Base-by-base conservation (phyloP, 2,113 vertebrate species). In the Callocephalon fimbriatum region DNA sequence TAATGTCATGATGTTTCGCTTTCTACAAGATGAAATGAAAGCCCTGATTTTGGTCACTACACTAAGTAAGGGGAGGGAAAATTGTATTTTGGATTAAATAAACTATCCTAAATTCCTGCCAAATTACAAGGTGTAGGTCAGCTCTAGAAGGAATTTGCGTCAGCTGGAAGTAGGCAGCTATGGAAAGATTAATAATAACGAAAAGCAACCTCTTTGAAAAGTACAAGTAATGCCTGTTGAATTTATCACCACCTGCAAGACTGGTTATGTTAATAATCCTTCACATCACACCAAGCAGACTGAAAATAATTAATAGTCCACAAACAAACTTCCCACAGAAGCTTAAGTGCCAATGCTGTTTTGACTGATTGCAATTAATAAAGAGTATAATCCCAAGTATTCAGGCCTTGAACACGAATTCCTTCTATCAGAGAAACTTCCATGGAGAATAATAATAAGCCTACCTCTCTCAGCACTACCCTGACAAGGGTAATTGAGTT, bases 231-330 rank as follows among this genome's bases (percentile, higher is more conserved):
- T 74, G 50, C 54, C 50, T 51, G 67, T 63, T 84, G 45, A 83
- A 88, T 94, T 86, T 86, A 77, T 93, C 79, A 90, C 90, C 85
- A 88, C 94, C 86, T 93, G 90, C 63, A 92, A 78, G 94, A 94
- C 95, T 67, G 88, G 96, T 96, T 97, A 97, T 97, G 95, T 66
- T 95, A 96, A 92, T 93, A 92, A 88, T 73, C 58, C 37, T 71
- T 80, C 35, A 71, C 37, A 67, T 90, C 74, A 81, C 15, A 38
- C 68, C 75, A 96, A 65, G 78, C 4, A 90, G 54, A 77, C 47
- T 81, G 93, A 86, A 89, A 95, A 90, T 78, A 95, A 92, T 95
- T 90, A 91, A 86, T 54, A 80, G 68, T 29, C 89, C 51, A 72
- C 75, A 74, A 93, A 53, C 59, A 92, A 77, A 32, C 54, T 86